Percentiles rank a stretch among this genome's conserved stretches.
phyloP scores from a whole-genome alignment of 1,140 invertebrate genomes.

The Oncopodura yosiiana region DNA sequence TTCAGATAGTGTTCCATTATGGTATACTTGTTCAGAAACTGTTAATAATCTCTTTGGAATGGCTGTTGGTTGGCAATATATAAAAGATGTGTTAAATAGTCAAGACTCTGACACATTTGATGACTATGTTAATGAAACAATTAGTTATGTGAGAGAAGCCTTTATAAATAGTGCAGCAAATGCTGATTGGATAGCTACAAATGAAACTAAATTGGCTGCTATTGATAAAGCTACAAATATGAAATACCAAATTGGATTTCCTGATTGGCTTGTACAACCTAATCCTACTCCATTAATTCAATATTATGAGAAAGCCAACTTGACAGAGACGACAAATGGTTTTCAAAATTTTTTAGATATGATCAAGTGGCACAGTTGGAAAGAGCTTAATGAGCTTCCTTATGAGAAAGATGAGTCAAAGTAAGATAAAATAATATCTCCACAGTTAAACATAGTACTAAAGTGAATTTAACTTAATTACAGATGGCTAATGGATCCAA shows the following conservation, averaged over 20 bases:
- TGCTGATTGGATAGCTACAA: conserved; percentile 13
- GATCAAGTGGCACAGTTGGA: background rate
- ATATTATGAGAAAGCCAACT: background rate
- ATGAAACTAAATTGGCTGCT: conserved; percentile 1
- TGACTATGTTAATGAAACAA: background rate
- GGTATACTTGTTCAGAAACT: background rate
- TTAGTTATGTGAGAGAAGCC: background rate
- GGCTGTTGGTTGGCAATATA: conserved; percentile 9
- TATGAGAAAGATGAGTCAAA: background rate
- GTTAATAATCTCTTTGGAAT: conserved; percentile 8
- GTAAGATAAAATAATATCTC: too few relatives aligned
- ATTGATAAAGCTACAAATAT: background rate
- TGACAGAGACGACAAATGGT: background rate
- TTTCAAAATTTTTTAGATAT: background rate
- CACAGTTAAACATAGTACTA: too few relatives aligned
- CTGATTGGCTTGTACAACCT: conserved; percentile 1
- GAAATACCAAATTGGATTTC: background rate
- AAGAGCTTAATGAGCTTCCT: background rate
- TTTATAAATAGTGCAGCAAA: background rate
- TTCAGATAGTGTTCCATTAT: background rate
- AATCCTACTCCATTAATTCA: background rate
- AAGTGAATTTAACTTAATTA: background rate
- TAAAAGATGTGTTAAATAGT: background rate
- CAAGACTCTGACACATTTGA: background rate
- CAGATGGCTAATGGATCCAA: background rate